Evolutionary conservation across 2,797 vertebrate genomes (phyloP).

Genomic region (Peromyscus attwateri): DNA sequence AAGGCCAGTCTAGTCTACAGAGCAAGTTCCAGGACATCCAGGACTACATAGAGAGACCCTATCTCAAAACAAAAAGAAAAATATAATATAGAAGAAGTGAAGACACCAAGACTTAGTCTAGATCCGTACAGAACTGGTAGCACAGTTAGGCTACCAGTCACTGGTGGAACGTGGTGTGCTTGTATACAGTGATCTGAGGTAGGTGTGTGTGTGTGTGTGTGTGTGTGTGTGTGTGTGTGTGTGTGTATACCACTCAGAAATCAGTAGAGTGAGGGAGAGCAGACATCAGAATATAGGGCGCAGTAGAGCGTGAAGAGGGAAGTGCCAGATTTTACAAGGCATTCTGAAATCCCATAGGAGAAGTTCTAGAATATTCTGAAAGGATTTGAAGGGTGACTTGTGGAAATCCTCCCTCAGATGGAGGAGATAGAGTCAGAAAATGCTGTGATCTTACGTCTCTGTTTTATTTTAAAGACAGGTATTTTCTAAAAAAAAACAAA

Average conservation of each 20-base stretch:
- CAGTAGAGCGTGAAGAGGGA: not conserved
- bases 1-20: not conserved
- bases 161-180: not conserved
- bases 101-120: not conserved
- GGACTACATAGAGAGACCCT: not conserved
- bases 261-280: fast-evolving
- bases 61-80: not conserved
- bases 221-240: no score
- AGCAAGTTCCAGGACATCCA: not conserved
- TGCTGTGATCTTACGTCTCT: not conserved
- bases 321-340: not conserved
- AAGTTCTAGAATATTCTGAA: not conserved
- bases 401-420: not conserved
- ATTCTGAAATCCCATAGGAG: not conserved
- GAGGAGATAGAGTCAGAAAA: not conserved
- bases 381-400: not conserved
- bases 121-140: not conserved
- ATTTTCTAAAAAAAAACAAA: constrained; percentile 15
- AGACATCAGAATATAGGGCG: not conserved
- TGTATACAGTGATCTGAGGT: not conserved
- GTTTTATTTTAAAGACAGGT: not conserved
- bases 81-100: not conserved
- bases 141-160: not conserved
- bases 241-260: not conserved
- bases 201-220: no score